Base-by-base conservation (phyloP, 2,113 vertebrate species). In the Oreotrochilus melanogaster region DNA sequence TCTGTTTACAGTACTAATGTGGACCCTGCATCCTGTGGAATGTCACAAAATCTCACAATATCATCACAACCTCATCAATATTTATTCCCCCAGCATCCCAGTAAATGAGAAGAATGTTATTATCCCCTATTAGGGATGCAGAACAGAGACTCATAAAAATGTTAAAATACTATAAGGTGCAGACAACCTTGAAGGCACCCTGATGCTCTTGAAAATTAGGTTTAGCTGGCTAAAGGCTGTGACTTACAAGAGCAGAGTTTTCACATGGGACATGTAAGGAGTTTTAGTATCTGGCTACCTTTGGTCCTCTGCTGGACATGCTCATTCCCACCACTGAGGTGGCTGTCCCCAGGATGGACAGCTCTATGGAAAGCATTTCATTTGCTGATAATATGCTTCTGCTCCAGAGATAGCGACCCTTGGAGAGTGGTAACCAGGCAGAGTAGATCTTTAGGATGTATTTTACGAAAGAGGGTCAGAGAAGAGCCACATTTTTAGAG, bases 101-200 rank as follows among this genome's bases (percentile, higher is more conserved):
- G 39, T 78, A 76, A 92, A 86, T 35, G 50, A 70, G 33, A 75
- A 37, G 15, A 54, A 18, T 48, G 13, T 47, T 82, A 85, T 92
- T 95, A 86, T 82, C 21, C 31, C 18, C 43, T 88, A 22, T 83
- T 88, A 88, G 31, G 94, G 47, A 48, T 9, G 33, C 24, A 25
- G 54, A 93, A 58, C 21, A 86, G 56, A 76, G 30, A 70, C 58
- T 71, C 51, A 88, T 71, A 93, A 89, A 94, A 88, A 73, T 56
- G 39, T 73, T 93, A 93, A 93, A 94, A 80, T 74, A 74, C 91
- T 81, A 66, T 8, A 37, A 80, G 31, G 45, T 53, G 69, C 75
- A 93, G 31, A 78, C 50, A 93, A 92, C 75, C 75, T 93, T 92
- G 86, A 90, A 94, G 86, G 71, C 82, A 94, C 85, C 64, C 85